Percentiles rank a stretch among this genome's conserved stretches.
Conservation (phyloP, 2,888 invertebrate species). For the Rhyacophila evoluta region DNA sequence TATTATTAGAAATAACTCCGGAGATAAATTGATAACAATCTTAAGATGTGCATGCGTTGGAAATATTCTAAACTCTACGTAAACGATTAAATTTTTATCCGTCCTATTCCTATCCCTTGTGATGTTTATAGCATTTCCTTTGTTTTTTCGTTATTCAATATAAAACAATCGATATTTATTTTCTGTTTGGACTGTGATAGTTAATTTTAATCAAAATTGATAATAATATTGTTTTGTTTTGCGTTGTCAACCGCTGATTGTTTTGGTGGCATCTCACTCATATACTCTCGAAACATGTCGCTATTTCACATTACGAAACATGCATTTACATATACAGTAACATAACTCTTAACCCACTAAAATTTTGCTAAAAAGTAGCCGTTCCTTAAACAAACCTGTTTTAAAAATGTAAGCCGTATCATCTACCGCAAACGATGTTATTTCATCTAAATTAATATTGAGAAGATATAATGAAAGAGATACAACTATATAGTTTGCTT, state of each 20-base stretch:
- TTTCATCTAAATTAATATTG: neutral
- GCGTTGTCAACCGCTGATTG: neutral
- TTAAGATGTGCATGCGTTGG: too few relatives aligned
- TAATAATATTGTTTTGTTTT: too few relatives aligned
- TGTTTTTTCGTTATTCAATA: too few relatives aligned
- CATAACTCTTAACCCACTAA: neutral
- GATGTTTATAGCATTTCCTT: too few relatives aligned
- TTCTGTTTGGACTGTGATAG: too few relatives aligned
- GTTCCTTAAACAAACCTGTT: neutral
- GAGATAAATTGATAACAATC: too few relatives aligned
- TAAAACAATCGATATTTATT: too few relatives aligned
- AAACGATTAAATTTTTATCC: too few relatives aligned
- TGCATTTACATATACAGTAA: neutral
- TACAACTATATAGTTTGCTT: neutral
- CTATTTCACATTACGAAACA: neutral
- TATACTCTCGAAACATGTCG: neutral
- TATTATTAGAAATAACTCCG: too few relatives aligned
- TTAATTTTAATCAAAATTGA: too few relatives aligned
- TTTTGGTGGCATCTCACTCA: conserved; percentile 20
- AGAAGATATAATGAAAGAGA: neutral
- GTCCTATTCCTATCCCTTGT: too few relatives aligned
- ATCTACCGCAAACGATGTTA: neutral
- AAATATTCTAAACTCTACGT: too few relatives aligned
- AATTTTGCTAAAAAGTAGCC: neutral
- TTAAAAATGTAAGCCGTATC: neutral